Conservation (phyloP, 2,113 vertebrate species). For the Grus americana region DNA sequence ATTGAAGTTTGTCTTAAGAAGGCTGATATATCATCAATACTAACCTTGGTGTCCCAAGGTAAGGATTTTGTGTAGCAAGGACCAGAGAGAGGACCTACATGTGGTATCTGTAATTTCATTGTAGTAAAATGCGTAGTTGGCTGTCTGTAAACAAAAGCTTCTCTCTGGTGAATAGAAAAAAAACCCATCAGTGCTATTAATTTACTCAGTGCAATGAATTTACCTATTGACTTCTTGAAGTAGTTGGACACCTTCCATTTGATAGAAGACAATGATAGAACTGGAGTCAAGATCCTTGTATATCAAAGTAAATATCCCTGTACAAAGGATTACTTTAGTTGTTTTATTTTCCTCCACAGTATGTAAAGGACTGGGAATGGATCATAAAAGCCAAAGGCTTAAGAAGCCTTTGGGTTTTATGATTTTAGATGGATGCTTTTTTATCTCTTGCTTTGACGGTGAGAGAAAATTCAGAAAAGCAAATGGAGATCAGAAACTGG, state of each 20-base stretch:
- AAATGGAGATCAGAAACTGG: neutral
- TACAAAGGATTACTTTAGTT: neutral
- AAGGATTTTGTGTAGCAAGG: neutral
- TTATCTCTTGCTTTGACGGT: neutral
- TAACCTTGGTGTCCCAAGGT: slow-evolving; percentile 20
- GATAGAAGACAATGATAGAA: neutral
- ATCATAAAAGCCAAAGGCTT: neutral
- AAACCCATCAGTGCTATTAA: neutral
- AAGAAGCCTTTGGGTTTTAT: neutral
- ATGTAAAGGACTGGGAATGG: neutral
- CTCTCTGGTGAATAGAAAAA: neutral
- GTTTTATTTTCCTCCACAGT: neutral
- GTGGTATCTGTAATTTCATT: neutral
- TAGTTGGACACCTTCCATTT: neutral
- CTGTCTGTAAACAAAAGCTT: slow-evolving; percentile 10
- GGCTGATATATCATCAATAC: neutral
- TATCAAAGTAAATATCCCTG: neutral
- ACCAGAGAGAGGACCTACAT: neutral
- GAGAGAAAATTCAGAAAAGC: neutral
- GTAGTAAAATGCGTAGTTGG: neutral
- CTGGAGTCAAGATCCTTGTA: neutral
- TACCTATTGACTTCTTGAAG: neutral
- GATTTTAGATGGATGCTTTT: neutral
- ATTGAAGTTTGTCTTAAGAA: neutral
- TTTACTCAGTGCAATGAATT: neutral